Evolutionary conservation across 1,140 invertebrate species (phyloP).

Genomic region (Lepidurus apus): DNA sequence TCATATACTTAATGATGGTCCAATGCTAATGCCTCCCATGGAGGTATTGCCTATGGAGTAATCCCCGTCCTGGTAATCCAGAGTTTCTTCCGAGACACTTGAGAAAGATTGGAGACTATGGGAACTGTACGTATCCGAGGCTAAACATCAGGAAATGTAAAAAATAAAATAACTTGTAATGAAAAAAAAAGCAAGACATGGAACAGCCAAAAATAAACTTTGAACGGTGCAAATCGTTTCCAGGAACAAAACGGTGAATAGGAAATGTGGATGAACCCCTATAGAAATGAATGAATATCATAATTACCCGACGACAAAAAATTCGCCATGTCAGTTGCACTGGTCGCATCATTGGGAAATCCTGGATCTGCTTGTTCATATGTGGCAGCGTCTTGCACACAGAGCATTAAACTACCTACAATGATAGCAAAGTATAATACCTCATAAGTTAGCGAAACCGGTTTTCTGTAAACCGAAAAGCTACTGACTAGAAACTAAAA

Average conservation of each 20-base stretch:
- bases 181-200: not conserved
- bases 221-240: not conserved
- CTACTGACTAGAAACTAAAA: constrained; percentile 28
- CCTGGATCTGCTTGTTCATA: constrained; percentile 66
- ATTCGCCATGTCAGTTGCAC: constrained; percentile 41
- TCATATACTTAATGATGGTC: constrained; percentile 17
- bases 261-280: not conserved
- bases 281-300: not conserved
- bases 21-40: constrained; percentile 8
- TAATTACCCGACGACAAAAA: not conserved
- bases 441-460: constrained; percentile 27
- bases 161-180: not conserved
- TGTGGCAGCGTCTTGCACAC: constrained; percentile 73
- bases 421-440: constrained; percentile 23
- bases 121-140: constrained; percentile 33
- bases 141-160: constrained; percentile 47
- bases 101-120: constrained; percentile 31
- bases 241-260: not conserved
- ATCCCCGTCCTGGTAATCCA: constrained; percentile 24
- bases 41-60: constrained; percentile 9
- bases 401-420: constrained; percentile 62
- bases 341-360: constrained; percentile 48
- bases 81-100: constrained; percentile 30
- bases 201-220: no score
- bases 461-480: constrained; percentile 31